Base-by-base conservation (phyloP, 2,113 vertebrate genomes). In the Periophthalmus modestus region DNA sequence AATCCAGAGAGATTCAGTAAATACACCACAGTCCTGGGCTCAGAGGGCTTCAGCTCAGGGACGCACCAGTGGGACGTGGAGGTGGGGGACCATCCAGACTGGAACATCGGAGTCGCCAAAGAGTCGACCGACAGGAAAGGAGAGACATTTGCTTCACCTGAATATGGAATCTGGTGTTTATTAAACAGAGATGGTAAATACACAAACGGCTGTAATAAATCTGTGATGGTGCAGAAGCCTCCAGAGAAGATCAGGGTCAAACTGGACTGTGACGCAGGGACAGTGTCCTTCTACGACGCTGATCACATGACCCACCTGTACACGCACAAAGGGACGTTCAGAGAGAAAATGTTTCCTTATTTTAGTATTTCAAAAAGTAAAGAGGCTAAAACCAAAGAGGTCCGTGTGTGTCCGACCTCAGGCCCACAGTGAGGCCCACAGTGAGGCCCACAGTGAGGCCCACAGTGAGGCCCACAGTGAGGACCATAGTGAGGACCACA, bases 1-100 rank as follows among this genome's bases (percentile, higher is more conserved):
- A 89, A 82, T 73, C 82, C 85, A 82, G 86, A 88, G 77, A 85
- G 85, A 76, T 6, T 33, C 80, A n/a, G n/a, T n/a, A n/a, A n/a
- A n/a, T 76, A 0, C 0, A 0, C 62, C 0, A 0, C 0, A 6
- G 80, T 87, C 43, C 68, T 86, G 47, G 83, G 87, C 18, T 87
- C 54, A n/a, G 54, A 57, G 19, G 54, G 54, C n/a, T 57, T 57
- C n/a, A 57, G 18, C 54, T 57, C 54, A 75, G 87, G 86, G 59
- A 28, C 28, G 28, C 28, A 28, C 28, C 28, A 28, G 28, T 28
- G 28, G 28, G 28, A 28, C 3, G 28, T 28, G 28, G 28, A 28
- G 28, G 28, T 28, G 28, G 28, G 28, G 28, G 28, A 28, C 28
- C 28, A 28, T 80, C 71, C 66, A 24, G 0, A 0, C 19, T 89